phyloP scores from a whole-genome alignment of 2,113 vertebrate species.

The Charadrius vociferus region DNA sequence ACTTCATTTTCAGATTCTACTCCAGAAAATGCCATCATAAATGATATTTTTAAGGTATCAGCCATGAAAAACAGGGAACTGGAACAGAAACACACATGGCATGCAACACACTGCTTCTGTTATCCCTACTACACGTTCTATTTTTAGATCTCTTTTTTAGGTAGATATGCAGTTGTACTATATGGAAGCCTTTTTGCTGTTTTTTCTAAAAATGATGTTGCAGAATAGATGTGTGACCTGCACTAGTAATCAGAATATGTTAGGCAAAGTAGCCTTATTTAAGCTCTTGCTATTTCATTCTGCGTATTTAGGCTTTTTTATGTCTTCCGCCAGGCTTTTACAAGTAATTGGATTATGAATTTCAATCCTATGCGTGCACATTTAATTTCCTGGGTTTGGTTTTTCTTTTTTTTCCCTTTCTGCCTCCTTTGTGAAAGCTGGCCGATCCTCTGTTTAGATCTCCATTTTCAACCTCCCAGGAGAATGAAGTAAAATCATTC shows the following conservation, averaged over 20 bases:
- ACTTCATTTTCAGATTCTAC: not conserved
- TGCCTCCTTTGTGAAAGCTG: not conserved
- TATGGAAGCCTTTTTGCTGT: not conserved
- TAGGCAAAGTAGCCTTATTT: not conserved
- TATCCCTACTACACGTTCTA: not conserved
- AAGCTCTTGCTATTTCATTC: not conserved
- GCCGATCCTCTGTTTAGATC: not conserved
- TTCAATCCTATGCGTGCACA: not conserved
- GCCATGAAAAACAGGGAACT: not conserved
- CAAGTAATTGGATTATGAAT: conserved; percentile 34
- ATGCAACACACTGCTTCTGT: not conserved
- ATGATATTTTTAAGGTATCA: not conserved
- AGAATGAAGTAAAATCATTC: conserved; percentile 8
- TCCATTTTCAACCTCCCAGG: not conserved
- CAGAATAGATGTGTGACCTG: not conserved
- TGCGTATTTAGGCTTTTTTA: not conserved
- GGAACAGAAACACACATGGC: not conserved
- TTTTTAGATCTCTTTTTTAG: not conserved
- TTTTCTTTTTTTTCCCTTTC: not conserved
- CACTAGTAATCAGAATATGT: not conserved
- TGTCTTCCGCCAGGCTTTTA: not conserved
- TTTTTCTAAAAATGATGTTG: not conserved
- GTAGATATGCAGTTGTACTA: not conserved
- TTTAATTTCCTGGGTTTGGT: not conserved
- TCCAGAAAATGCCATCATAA: not conserved